A percentile compares a stretch with the other conserved stretches of the same genome.
These are phyloP conservation scores for Lepidocyrtinus sp. DNA, from an alignment of 2,888 invertebrate genomes.

Conservation along the genomic window DNA sequence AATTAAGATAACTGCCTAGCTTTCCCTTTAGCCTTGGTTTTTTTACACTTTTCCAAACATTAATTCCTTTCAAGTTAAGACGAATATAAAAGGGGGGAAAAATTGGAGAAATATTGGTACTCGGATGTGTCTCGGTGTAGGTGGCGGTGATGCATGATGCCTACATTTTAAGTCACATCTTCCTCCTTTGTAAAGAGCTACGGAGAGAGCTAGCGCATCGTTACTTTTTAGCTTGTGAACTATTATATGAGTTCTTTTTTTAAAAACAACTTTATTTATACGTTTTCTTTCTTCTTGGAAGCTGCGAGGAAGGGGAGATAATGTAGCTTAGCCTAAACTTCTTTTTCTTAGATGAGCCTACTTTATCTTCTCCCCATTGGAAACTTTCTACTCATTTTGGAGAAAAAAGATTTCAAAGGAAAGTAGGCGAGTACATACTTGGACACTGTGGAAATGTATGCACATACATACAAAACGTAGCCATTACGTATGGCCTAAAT, in stretches of 20 bases:
- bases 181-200: too few species aligned
- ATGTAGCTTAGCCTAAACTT: neutral
- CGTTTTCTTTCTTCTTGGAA: neutral
- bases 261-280: constrained; percentile 14
- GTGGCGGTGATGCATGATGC: constrained; percentile 42
- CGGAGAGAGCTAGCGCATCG: too few species aligned
- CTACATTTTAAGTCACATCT: constrained; percentile 20
- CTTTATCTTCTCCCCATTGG: constrained; percentile 37
- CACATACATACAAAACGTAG: neutral
- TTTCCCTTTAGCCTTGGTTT: constrained; percentile 9
- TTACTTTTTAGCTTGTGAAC: too few species aligned
- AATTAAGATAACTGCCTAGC: constrained; percentile 59
- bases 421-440: neutral
- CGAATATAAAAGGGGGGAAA: constrained; percentile 19
- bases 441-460: neutral
- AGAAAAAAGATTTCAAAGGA: constrained; percentile 3
- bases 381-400: constrained; percentile 34
- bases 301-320: neutral
- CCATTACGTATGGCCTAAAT: neutral
- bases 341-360: constrained; percentile 49
- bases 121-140: constrained; percentile 20
- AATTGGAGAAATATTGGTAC: constrained; percentile 16
- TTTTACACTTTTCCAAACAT: constrained; percentile 42
- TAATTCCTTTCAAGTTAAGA: constrained; percentile 15
- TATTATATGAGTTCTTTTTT: too few species aligned